Base-by-base conservation (phyloP, 2,113 vertebrate species). In the Notarius quadriscutis region DNA sequence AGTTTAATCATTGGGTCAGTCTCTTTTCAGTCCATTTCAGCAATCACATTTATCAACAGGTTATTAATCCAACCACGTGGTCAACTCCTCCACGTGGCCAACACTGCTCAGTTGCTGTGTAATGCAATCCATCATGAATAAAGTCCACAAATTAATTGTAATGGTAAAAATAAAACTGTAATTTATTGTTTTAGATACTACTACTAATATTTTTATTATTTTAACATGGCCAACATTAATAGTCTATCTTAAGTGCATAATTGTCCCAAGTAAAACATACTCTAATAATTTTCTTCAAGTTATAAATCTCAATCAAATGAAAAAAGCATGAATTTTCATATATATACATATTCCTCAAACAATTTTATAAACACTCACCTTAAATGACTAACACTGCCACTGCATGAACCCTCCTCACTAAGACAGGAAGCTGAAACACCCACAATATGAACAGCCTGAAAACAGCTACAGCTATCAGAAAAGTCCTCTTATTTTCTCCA, bases 1-100 rank as follows among this genome's bases (percentile, higher is more conserved):
- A 84, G 67, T 88, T 77, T 82, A 90, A 90, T 90, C 89, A 90
- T 69, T 82, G 89, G 89, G 89, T 78, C 89, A 84, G 57, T 72
- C 58, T 41, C 8, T 20, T 34, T 62, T 22, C 34, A 34, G 34
- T 34, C 57, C 65, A 9, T 12, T 58, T 58, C 12, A 63, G 30
- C 58, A 48, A 25, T 15, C 5, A 27, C 1, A 4, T 18, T 20
- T 30, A 41, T 34, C 48, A 51, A 55, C 15, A 53, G 5, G 1
- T 10, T 55, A 18, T 25, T 48, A 63, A 50, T 6, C 51, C 55
- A 75, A 27, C 9, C 77, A 69, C 27, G 75, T 69, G 62, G 51
- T 69, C 65, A 1, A 3, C 53, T 55, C 77, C 30, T 41, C 62
- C 85, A 86, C 85, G 85, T 69, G 77, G 77, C 22, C 60, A 34